Conservation (phyloP, 2,113 vertebrate genomes). For the Poecilia latipinna region DNA sequence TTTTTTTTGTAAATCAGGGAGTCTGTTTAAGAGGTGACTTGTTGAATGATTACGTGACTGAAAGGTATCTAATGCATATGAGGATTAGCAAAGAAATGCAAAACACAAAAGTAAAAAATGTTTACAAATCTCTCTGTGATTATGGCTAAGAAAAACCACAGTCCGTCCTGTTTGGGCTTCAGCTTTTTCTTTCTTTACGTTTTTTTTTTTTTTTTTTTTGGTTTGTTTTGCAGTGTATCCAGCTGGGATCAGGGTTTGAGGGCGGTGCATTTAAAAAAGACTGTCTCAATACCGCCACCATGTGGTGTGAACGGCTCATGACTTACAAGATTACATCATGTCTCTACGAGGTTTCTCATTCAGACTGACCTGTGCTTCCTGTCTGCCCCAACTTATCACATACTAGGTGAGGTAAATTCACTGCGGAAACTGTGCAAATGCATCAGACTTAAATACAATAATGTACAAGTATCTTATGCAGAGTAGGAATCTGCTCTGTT, state of each 20-base stretch:
- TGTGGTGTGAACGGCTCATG: conserved; percentile 36
- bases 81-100: too few relatives aligned
- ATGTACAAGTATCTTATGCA: too few relatives aligned
- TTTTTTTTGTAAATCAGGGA: too few relatives aligned
- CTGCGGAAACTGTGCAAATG: not conserved
- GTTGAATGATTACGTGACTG: too few relatives aligned
- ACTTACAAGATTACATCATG: conserved; percentile 19
- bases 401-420: not conserved
- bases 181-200: not conserved
- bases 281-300: conserved; percentile 44
- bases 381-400: not conserved
- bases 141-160: not conserved
- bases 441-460: too few relatives aligned
- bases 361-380: not conserved
- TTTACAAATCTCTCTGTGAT: not conserved
- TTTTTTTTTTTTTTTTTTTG: not conserved
- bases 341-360: not conserved
- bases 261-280: conserved; percentile 12
- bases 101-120: not conserved
- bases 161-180: not conserved
- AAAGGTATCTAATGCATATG: too few relatives aligned
- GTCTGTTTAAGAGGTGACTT: too few relatives aligned
- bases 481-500: not conserved
- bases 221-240: not conserved
- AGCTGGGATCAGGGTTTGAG: not conserved